Evolutionary conservation across 2,113 vertebrate genomes (phyloP).

Genomic region (Saguinus midas): DNA sequence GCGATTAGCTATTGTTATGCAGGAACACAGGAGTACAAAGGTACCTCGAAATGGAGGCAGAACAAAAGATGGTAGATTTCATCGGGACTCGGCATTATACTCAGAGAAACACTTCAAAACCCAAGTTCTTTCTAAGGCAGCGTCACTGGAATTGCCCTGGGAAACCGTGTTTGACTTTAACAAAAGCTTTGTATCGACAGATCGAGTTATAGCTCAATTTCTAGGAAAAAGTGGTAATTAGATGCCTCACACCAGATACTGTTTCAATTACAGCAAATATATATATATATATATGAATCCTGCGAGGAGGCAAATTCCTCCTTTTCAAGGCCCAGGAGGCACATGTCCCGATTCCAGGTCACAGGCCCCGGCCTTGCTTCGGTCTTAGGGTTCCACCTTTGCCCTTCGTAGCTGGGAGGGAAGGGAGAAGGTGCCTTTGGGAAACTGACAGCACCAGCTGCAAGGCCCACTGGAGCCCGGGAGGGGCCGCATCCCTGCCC

Average conservation of each 20-base stretch:
- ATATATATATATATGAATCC: neutral
- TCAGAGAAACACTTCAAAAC: slow-evolving; percentile 41
- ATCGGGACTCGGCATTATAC: neutral
- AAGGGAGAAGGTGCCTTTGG: accelerated
- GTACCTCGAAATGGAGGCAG: accelerated
- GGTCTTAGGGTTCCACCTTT: accelerated
- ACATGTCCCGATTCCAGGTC: accelerated
- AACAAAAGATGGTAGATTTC: neutral
- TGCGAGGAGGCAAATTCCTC: neutral
- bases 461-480: neutral
- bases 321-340: neutral
- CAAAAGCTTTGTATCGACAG: slow-evolving; percentile 16
- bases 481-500: neutral
- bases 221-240: slow-evolving; percentile 21
- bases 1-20: neutral
- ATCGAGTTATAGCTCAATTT: neutral
- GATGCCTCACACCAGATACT: slow-evolving; percentile 8
- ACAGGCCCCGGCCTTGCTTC: accelerated
- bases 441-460: accelerated
- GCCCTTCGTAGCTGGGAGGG: neutral
- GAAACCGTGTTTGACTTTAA: neutral
- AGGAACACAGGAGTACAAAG: neutral
- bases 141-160: neutral
- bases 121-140: neutral
- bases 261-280: slow-evolving; percentile 12